phyloP scores from a whole-genome alignment of 2,888 invertebrate genomes.

The Timema podura region DNA sequence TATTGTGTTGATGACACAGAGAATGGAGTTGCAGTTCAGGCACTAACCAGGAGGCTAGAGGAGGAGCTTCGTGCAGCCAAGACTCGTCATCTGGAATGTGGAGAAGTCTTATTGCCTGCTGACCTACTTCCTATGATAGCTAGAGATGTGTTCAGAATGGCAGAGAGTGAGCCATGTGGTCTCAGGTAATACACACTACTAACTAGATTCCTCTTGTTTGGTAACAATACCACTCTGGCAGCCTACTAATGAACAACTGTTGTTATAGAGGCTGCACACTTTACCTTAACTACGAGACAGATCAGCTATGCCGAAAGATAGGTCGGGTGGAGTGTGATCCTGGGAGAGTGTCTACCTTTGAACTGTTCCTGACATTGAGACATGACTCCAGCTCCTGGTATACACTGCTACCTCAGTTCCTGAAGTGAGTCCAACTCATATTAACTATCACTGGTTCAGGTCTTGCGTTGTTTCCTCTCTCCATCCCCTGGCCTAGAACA shows the following conservation, averaged over 20 bases:
- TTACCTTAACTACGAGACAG: conserved; percentile 76
- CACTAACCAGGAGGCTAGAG: conserved; percentile 72
- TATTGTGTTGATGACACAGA: conserved; percentile 2
- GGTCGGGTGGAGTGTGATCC: conserved; percentile 84
- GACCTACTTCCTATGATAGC: conserved; percentile 76
- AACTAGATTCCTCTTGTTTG: not conserved
- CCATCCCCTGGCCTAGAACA: too few relatives aligned
- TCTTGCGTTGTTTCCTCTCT: too few relatives aligned
- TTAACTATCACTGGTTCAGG: conserved; percentile 6
- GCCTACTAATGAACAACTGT: conserved; percentile 9
- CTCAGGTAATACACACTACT: conserved; percentile 49
- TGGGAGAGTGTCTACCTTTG: conserved; percentile 84
- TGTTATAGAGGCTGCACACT: conserved; percentile 68
- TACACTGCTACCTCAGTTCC: conserved; percentile 79
- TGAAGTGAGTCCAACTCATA: conserved; percentile 69
- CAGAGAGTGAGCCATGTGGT: conserved; percentile 87
- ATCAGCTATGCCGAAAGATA: conserved; percentile 62
- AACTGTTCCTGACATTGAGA: conserved; percentile 81
- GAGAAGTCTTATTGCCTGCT: conserved; percentile 80
- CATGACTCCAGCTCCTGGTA: conserved; percentile 86
- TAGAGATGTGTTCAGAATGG: conserved; percentile 72
- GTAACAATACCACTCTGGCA: too few relatives aligned
- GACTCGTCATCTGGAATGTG: conserved; percentile 72
- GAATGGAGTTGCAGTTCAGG: conserved; percentile 44
- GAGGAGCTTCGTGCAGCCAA: conserved; percentile 76